Evolutionary conservation across 2,888 invertebrate species (phyloP).

Genomic region (Hypomecis atomaria): DNA sequence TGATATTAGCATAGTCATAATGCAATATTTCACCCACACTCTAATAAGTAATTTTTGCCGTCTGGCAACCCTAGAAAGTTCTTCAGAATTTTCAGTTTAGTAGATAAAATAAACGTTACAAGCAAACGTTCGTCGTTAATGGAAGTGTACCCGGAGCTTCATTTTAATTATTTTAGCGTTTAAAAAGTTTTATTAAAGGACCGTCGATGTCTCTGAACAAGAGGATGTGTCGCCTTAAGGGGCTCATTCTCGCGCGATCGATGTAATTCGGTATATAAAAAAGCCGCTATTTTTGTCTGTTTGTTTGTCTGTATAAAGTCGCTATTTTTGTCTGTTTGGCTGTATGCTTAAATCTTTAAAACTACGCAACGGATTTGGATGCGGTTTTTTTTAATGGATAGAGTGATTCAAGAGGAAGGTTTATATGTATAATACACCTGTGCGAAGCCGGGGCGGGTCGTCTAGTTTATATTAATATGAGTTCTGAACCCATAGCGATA

Average conservation of each 20-base stretch:
- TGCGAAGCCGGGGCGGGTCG: too few species aligned
- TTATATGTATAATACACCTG: too few species aligned
- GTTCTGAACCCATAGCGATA: too few species aligned
- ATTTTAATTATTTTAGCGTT: conserved; percentile 46
- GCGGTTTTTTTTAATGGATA: too few species aligned
- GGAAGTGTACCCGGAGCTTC: conserved; percentile 33
- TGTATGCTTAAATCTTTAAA: too few species aligned
- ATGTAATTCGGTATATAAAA: background rate
- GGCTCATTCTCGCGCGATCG: background rate
- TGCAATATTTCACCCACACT: background rate
- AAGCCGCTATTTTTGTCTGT: too few species aligned
- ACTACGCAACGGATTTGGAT: too few species aligned
- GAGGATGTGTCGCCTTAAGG: conserved; percentile 21
- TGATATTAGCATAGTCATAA: background rate
- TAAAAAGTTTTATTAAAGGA: conserved; percentile 37
- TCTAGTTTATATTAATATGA: too few species aligned
- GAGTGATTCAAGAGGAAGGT: too few species aligned
- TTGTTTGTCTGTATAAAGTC: too few species aligned
- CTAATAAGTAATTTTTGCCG: background rate
- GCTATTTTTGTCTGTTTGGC: too few species aligned
- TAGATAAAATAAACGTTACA: conserved; percentile 49
- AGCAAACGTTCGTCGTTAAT: conserved; percentile 45
- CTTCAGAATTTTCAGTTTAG: conserved; percentile 51
- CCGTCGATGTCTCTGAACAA: conserved; percentile 21
- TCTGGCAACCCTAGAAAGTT: conserved; percentile 39